A percentile compares a stretch with the other conserved stretches of the same genome.
phyloP scores from a whole-genome alignment of 2,797 vertebrate genomes.

The Nothura maculosa region DNA sequence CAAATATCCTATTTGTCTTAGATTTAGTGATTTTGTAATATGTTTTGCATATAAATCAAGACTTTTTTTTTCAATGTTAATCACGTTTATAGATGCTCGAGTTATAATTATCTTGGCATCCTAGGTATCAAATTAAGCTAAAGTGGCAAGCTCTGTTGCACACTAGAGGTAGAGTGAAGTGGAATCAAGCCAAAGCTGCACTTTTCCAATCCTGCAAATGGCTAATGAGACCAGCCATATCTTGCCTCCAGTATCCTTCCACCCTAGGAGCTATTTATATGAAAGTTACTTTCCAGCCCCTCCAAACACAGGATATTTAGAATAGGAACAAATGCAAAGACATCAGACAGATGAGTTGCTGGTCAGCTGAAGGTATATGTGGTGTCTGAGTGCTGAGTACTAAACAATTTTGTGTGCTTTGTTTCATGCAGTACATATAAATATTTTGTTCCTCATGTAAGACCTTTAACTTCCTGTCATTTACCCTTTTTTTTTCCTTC shows the following conservation, averaged over 20 bases:
- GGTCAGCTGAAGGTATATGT: not conserved
- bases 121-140: not conserved
- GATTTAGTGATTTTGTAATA: not conserved
- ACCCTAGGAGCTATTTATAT: not conserved
- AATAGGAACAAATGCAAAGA: not conserved
- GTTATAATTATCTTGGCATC: not conserved
- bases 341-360: not conserved
- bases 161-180: accelerated
- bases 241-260: accelerated
- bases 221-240: accelerated
- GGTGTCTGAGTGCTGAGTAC: not conserved
- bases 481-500: accelerated
- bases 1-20: not conserved
- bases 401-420: accelerated
- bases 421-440: not conserved
- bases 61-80: not conserved
- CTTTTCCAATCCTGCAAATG: not conserved
- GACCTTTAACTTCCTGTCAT: not conserved
- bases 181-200: not conserved
- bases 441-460: not conserved
- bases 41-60: too few relatives aligned
- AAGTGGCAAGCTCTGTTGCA: not conserved
- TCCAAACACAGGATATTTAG: not conserved
- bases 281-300: not conserved
- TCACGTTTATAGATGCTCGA: not conserved